phyloP scores from a whole-genome alignment of 1,140 invertebrate genomes.

The Hyposmocoma kahamanoa region DNA sequence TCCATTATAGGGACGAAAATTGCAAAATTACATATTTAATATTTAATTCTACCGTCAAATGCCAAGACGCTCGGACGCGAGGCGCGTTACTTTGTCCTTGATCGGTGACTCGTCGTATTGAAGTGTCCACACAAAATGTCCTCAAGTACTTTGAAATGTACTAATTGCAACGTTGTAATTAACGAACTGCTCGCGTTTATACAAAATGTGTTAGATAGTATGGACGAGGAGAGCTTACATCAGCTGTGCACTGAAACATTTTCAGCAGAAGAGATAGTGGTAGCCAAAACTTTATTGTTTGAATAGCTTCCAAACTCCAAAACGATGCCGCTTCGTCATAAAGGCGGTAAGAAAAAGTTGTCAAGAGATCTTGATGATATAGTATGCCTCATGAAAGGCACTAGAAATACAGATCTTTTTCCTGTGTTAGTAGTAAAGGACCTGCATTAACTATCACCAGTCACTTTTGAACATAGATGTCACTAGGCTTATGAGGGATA shows the following conservation, averaged over 20 bases:
- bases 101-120: too few species aligned
- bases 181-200: neutral
- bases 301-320: neutral
- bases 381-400: neutral
- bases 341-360: neutral
- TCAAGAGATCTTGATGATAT: neutral
- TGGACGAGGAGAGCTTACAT: neutral
- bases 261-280: neutral
- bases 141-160: neutral
- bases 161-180: neutral
- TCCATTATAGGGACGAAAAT: too few species aligned
- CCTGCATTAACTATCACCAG: neutral
- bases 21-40: too few species aligned
- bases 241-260: neutral
- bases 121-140: too few species aligned
- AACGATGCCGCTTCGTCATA: conserved; percentile 1
- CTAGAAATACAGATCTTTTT: neutral
- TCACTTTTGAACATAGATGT: neutral
- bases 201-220: neutral
- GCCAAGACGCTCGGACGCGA: too few species aligned
- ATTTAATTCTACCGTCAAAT: too few species aligned
- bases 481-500: neutral
- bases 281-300: neutral
- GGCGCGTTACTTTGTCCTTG: too few species aligned
- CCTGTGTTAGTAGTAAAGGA: neutral